Percentiles rank a stretch among this genome's conserved stretches.
phyloP scores from a whole-genome alignment of 2,888 invertebrate species.

The Lypha dubia region DNA sequence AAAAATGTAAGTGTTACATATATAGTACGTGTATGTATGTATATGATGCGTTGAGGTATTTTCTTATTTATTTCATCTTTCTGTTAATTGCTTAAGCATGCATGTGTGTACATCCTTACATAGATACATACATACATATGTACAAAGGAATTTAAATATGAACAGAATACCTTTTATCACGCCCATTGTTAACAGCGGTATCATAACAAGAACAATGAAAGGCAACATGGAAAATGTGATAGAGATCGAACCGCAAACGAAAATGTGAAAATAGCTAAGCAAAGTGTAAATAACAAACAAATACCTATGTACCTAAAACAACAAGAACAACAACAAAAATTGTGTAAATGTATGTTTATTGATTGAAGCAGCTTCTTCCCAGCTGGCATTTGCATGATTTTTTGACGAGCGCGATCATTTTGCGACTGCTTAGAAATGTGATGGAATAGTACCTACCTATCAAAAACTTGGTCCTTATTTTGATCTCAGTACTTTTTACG shows the following conservation, averaged over 20 bases:
- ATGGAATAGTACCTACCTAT: no score
- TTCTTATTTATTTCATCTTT: neutral
- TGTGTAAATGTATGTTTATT: slow-evolving; percentile 24
- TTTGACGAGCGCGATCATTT: no score
- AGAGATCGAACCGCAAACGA: slow-evolving; percentile 59
- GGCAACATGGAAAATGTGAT: slow-evolving; percentile 39
- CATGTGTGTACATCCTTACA: slow-evolving; percentile 34
- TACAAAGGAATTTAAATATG: no score
- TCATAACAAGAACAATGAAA: slow-evolving; percentile 33
- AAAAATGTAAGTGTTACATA: slow-evolving; percentile 61
- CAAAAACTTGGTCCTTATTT: no score
- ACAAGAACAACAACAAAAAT: neutral
- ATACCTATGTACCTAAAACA: no score
- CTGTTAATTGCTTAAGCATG: neutral
- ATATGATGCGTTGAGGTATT: slow-evolving; percentile 59
- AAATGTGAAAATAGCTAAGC: slow-evolving; percentile 20
- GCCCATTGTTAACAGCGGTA: slow-evolving; percentile 54
- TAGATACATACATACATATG: no score
- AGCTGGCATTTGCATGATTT: no score
- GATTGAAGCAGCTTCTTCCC: neutral
- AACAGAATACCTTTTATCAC: slow-evolving; percentile 60
- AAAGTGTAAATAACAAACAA: slow-evolving; percentile 31
- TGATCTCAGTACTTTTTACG: no score
- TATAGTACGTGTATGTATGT: no score
- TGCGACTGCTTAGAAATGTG: no score